Conservation (phyloP, 1,140 invertebrate species). For the Elysia chlorotica region DNA sequence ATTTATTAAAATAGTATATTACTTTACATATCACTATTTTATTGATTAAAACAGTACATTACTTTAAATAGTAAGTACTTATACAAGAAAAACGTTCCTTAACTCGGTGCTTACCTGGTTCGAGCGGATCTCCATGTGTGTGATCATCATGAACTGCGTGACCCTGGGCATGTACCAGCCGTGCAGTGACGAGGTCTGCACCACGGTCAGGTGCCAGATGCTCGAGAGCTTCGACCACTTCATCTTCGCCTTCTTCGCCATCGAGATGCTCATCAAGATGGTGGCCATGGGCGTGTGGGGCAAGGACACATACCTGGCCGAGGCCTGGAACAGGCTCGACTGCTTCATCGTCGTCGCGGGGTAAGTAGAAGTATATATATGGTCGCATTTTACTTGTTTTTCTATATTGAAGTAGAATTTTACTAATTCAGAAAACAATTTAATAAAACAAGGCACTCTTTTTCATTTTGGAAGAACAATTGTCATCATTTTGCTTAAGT, state of each 20-base stretch:
- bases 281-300: conserved; percentile 98
- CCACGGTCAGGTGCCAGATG: conserved; percentile 89
- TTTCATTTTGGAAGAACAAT: too few relatives aligned
- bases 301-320: conserved; percentile 91
- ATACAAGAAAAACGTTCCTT: conserved; percentile 36
- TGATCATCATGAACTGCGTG: conserved; percentile 97
- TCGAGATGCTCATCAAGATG: conserved; percentile 91
- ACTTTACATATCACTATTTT: background rate
- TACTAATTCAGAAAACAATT: too few relatives aligned
- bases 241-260: conserved; percentile 96
- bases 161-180: conserved; percentile 99
- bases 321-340: conserved; percentile 97
- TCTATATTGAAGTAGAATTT: too few relatives aligned
- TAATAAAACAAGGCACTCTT: too few relatives aligned
- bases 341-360: conserved; percentile 98
- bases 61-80: background rate
- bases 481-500: too few relatives aligned
- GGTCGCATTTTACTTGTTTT: too few relatives aligned
- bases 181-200: conserved; percentile 82
- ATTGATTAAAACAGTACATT: background rate
- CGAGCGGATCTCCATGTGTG: conserved; percentile 96
- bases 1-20: background rate
- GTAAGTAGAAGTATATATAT: too few relatives aligned
- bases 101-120: conserved; percentile 87
- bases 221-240: conserved; percentile 97